Conservation (phyloP, 2,797 vertebrate genomes). For the Manis pentadactyla region DNA sequence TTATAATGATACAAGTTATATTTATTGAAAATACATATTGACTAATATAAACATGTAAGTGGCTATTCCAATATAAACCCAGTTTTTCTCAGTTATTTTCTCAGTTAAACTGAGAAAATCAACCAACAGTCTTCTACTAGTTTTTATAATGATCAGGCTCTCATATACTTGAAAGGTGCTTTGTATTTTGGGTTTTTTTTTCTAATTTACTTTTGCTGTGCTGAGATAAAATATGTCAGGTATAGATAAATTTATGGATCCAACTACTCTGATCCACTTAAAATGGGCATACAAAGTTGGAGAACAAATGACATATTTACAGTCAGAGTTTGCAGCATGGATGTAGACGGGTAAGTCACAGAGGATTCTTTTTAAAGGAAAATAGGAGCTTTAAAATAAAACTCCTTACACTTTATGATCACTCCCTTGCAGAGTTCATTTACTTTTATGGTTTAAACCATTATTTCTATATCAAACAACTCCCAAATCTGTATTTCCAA, state of each 20-base stretch:
- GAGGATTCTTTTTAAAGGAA: slow-evolving; percentile 63
- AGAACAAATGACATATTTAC: slow-evolving; percentile 65
- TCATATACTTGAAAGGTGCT: not conserved
- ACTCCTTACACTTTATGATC: slow-evolving; percentile 59
- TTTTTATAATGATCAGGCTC: not conserved
- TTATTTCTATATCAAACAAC: slow-evolving; percentile 73
- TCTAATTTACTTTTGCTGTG: not conserved
- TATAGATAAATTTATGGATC: slow-evolving; percentile 56
- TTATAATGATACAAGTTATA: not conserved
- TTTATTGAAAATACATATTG: not conserved
- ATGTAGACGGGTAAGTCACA: slow-evolving; percentile 28
- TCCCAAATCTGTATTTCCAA: slow-evolving; percentile 63
- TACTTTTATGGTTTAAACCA: slow-evolving; percentile 74
- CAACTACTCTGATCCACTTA: slow-evolving; percentile 33
- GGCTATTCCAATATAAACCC: not conserved
- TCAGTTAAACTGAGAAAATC: not conserved
- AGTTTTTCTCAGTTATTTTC: too few species aligned
- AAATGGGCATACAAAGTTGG: slow-evolving; percentile 20
- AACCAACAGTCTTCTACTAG: not conserved
- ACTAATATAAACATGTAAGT: not conserved
- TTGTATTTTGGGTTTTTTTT: not conserved
- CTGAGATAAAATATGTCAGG: slow-evolving; percentile 52
- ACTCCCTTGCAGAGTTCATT: slow-evolving; percentile 78
- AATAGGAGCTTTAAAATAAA: slow-evolving; percentile 70
- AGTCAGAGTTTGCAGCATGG: not conserved